These are phyloP conservation scores for Porites australiensis DNA, from an alignment of 64 coral and sea anemone species.

Conservation along the genomic window DNA sequence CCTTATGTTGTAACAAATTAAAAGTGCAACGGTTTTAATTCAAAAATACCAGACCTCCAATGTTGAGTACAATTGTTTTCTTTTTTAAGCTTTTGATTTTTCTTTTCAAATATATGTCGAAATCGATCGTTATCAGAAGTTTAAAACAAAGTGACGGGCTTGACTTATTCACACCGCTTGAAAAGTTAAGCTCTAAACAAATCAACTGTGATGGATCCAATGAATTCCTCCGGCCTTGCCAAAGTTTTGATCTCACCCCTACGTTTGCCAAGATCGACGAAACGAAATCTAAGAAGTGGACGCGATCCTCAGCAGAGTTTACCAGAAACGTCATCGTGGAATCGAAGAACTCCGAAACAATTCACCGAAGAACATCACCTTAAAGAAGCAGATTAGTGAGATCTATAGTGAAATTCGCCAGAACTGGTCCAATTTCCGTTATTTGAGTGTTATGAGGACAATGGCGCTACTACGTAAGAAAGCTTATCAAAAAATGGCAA, in stretches of 20 bases:
- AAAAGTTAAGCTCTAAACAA: conserved; percentile 5
- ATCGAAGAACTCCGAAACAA: background rate
- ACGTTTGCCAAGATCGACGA: conserved; percentile 7
- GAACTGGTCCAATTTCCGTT: no score
- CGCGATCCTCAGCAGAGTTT: background rate
- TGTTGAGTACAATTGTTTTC: no score
- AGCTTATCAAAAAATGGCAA: no score
- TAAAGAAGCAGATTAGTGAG: background rate
- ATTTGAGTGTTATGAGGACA: no score
- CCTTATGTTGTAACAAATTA: no score
- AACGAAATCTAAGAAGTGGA: conserved; percentile 1
- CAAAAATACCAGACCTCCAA: no score
- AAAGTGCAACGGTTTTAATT: no score
- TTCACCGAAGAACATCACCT: background rate
- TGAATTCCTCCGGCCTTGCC: no score
- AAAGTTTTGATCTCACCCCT: background rate
- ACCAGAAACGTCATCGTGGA: background rate
- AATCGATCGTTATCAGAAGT: background rate
- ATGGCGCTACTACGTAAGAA: no score
- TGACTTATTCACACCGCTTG: conserved; percentile 13
- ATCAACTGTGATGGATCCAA: conserved; percentile 5
- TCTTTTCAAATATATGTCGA: no score
- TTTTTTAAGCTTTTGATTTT: no score
- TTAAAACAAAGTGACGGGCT: background rate
- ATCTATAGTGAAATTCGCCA: no score